These are phyloP conservation scores for Entelurus aequoreus DNA, from an alignment of 2,113 vertebrate species.

Conservation along the genomic window DNA sequence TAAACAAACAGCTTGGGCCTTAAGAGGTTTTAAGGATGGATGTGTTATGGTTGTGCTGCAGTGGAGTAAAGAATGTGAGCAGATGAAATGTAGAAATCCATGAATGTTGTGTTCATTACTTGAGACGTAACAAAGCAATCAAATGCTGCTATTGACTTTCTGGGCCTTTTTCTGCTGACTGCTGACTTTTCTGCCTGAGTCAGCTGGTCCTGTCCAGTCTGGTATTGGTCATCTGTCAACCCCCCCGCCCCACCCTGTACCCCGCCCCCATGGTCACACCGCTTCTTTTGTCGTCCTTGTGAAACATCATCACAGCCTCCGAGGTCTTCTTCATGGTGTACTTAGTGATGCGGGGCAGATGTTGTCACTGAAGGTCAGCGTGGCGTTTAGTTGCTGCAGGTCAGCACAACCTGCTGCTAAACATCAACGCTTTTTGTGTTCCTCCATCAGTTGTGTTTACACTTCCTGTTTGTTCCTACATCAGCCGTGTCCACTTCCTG, in stretches of 20 bases:
- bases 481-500: too few species aligned
- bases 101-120: conserved; percentile 72
- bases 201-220: conserved; percentile 78
- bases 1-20: too few species aligned
- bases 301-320: conserved; percentile 66
- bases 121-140: conserved; percentile 71
- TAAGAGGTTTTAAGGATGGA: too few species aligned
- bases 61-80: too few species aligned
- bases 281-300: conserved; percentile 79
- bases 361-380: conserved; percentile 45
- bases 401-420: conserved; percentile 61
- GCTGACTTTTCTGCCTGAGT: conserved; percentile 71
- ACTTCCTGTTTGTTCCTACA: conserved; percentile 2
- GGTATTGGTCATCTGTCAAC: conserved; percentile 82
- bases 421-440: conserved; percentile 50
- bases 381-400: conserved; percentile 36
- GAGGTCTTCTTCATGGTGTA: too few species aligned
- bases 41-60: too few species aligned
- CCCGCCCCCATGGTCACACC: conserved; percentile 29
- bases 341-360: conserved; percentile 37
- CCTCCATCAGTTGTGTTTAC: conserved; percentile 19
- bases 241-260: conserved; percentile 56
- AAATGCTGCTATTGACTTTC: conserved; percentile 65
- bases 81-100: conserved; percentile 36
- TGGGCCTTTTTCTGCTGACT: conserved; percentile 75